Evolutionary conservation across 2,888 invertebrate genomes (phyloP), one percentile per base, ranked within the genome.

Genomic region (Emmelina monodactyla): DNA sequence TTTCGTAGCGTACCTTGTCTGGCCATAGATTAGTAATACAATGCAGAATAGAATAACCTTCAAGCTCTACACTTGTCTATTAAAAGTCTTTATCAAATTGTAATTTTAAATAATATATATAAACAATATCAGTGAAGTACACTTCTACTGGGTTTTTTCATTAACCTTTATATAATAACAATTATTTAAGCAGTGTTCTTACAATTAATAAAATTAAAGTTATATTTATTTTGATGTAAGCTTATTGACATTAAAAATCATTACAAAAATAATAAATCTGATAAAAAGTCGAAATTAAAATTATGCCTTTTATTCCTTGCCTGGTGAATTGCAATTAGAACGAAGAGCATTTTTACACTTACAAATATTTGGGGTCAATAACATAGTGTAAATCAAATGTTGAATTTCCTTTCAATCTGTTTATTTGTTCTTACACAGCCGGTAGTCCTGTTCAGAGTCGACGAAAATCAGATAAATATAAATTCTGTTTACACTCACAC

Each of bases 381-480:
- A 45, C 39, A 37, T 42, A 7, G 34, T 15, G 40, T 52, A 53
- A 55, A 58, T 61, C 57, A 58, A 59, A 50, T 43, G 51, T 37
- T 43, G 45, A 46, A 42, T 46, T 43, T 46, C 41, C 42, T 38
- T 43, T 46, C 46, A 47, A 53, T 53, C 44, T 51, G 55, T 62
- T 58, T 64, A 62, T 63, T 64, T 64, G 56, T 55, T 46, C 33
- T 44, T 37, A 11, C 25, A 25, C 25, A 25, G 46, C 47, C 52
- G 50, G 62, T 62, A 64, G 62, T 51, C 59, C 53, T 58, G 66
- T 58, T 53, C 52, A 59, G 49, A 55, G 66, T 57, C 50, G 41
- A 49, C 48, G 62, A 62, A 56, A 61, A 67, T 65, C 65, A 55
- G 66, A 67, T 67, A 65, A 56, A 51, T 45, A 41, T 25, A 3